phyloP scores from a whole-genome alignment of 2,797 vertebrate genomes.

The Pseudocheirus occidentalis region DNA sequence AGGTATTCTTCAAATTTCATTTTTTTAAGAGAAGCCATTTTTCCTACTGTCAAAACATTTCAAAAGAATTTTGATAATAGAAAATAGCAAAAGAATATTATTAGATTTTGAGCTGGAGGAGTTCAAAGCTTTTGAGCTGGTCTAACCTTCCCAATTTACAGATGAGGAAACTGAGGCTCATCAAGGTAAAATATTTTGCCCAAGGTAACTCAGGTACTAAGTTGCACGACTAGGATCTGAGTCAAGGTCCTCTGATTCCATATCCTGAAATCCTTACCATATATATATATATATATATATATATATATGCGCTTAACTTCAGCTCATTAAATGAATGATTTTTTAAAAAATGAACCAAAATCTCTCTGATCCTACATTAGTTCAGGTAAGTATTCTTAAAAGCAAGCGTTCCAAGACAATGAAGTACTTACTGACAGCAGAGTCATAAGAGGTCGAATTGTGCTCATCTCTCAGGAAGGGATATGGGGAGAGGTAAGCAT shows the following conservation, averaged over 20 bases:
- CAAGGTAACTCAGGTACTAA: not conserved
- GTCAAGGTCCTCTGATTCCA: not conserved
- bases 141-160: not conserved
- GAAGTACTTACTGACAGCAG: constrained; percentile 93
- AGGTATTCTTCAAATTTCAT: not conserved
- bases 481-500: constrained; percentile 94
- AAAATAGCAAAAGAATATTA: not conserved
- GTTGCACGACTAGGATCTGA: not conserved
- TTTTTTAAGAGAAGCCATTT: not conserved
- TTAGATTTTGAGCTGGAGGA: too few species aligned
- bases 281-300: not conserved
- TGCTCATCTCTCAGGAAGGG: constrained; percentile 89
- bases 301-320: not conserved
- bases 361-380: not conserved
- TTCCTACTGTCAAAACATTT: not conserved
- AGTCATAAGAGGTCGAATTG: constrained; percentile 92
- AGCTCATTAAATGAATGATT: not conserved
- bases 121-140: not conserved
- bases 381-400: not conserved
- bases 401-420: not conserved
- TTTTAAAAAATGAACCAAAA: constrained; percentile 16
- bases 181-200: not conserved
- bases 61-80: not conserved
- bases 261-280: not conserved
- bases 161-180: not conserved